phyloP scores from a whole-genome alignment of 2,113 vertebrate genomes.

The Crotalus tigris region DNA sequence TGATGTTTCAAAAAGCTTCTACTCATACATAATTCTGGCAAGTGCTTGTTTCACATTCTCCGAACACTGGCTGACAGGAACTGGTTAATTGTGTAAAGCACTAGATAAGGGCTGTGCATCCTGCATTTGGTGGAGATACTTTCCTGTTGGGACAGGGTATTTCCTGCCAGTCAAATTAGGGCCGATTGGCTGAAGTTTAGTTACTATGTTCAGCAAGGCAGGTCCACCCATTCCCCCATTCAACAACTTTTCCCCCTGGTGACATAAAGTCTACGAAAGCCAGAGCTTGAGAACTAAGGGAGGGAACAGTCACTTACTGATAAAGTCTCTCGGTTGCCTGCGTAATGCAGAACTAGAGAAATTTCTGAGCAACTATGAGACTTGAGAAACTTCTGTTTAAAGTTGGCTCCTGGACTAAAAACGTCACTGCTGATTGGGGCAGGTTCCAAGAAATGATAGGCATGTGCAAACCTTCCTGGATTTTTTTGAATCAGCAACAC shows the following conservation, averaged over 20 bases:
- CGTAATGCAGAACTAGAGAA: constrained; percentile 44
- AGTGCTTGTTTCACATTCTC: constrained; percentile 7
- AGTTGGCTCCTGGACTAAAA: constrained; percentile 29
- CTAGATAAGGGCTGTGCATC: constrained; percentile 8
- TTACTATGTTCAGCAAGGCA: accelerated
- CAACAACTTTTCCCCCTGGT: neutral
- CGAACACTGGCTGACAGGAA: constrained; percentile 1
- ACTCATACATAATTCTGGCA: neutral
- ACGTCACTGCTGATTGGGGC: constrained; percentile 46
- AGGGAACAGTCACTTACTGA: constrained; percentile 20
- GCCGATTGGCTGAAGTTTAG: accelerated
- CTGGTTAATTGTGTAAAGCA: constrained; percentile 7
- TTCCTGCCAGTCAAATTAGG: accelerated
- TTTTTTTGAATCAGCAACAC: constrained; percentile 38
- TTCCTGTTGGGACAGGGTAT: neutral
- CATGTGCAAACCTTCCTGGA: constrained; percentile 52
- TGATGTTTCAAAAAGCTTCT: neutral
- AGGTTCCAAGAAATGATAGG: constrained; percentile 40
- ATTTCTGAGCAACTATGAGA: constrained; percentile 32
- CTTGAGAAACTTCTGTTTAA: constrained; percentile 59
- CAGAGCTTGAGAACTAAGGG: neutral
- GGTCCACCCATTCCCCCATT: neutral
- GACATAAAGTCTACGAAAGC: neutral
- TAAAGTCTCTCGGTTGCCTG: neutral
- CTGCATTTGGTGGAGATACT: constrained; percentile 18